Conservation (phyloP, 2,888 invertebrate species). For the Drosophila colorata region DNA sequence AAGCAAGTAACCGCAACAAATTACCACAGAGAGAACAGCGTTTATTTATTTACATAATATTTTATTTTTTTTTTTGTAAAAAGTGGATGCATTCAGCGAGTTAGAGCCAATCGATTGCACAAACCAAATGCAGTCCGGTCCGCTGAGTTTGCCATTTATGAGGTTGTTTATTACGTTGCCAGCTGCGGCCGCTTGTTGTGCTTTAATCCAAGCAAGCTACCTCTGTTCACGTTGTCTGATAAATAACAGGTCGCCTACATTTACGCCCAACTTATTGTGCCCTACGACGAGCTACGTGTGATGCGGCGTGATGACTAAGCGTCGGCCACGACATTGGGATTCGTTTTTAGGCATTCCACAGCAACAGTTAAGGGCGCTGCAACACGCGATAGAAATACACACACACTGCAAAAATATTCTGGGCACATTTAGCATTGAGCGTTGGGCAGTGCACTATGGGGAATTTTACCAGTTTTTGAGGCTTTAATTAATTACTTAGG, state of each 20-base stretch:
- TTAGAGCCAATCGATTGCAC: conserved; percentile 1
- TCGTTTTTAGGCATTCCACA: conserved; percentile 28
- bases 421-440: conserved; percentile 26
- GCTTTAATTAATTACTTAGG: neutral
- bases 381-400: conserved; percentile 58
- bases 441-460: neutral
- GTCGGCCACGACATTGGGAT: neutral
- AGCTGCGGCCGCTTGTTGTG: conserved; percentile 20
- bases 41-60: neutral
- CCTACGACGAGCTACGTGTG: neutral
- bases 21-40: conserved; percentile 3
- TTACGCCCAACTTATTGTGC: neutral
- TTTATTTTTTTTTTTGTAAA: neutral
- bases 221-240: neutral
- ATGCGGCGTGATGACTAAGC: conserved; percentile 35
- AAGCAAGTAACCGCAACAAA: neutral
- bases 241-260: conserved; percentile 1
- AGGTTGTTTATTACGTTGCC: neutral
- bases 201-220: neutral
- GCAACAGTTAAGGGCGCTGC: conserved; percentile 67
- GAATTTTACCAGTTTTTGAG: neutral
- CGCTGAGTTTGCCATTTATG: neutral
- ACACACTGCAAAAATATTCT: neutral
- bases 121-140: conserved; percentile 1
- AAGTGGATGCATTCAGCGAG: neutral